Conservation (phyloP, 2,888 invertebrate genomes). For the Leucania comma region DNA sequence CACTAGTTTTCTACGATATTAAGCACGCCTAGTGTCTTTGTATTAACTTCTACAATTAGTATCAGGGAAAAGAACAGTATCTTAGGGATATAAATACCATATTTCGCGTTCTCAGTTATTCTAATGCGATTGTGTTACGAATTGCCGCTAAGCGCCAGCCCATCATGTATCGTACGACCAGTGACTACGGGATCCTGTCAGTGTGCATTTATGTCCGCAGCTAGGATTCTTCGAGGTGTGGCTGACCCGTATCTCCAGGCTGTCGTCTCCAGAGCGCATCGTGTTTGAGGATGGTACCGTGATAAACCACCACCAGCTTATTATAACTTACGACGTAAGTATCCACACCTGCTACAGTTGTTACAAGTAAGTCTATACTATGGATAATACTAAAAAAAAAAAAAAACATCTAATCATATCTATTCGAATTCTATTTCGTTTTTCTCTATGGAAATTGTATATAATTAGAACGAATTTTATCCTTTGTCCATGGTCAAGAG, state of each 20-base stretch:
- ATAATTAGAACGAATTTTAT: neutral
- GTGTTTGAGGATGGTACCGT: constrained; percentile 97
- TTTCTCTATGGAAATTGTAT: neutral
- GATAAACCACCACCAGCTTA: constrained; percentile 95
- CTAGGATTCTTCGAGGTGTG: constrained; percentile 98
- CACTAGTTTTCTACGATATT: neutral
- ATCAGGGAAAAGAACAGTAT: neutral
- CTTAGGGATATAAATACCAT: neutral
- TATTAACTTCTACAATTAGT: neutral
- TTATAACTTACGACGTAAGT: constrained; percentile 95
- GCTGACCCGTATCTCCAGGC: constrained; percentile 96
- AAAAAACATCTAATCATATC: neutral
- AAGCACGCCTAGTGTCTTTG: neutral
- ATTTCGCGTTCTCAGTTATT: neutral
- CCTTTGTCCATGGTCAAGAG: neutral
- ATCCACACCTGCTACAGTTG: neutral
- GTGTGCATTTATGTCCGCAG: constrained; percentile 75
- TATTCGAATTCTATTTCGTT: no score
- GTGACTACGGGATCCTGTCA: constrained; percentile 60
- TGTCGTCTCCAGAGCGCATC: constrained; percentile 94
- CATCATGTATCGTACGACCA: constrained; percentile 14
- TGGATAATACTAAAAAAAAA: no score
- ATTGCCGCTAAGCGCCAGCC: constrained; percentile 25
- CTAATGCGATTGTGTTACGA: constrained; percentile 41
- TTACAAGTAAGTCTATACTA: neutral